phyloP scores from a whole-genome alignment of 2,113 vertebrate species.

The Bostrychus sinensis region DNA sequence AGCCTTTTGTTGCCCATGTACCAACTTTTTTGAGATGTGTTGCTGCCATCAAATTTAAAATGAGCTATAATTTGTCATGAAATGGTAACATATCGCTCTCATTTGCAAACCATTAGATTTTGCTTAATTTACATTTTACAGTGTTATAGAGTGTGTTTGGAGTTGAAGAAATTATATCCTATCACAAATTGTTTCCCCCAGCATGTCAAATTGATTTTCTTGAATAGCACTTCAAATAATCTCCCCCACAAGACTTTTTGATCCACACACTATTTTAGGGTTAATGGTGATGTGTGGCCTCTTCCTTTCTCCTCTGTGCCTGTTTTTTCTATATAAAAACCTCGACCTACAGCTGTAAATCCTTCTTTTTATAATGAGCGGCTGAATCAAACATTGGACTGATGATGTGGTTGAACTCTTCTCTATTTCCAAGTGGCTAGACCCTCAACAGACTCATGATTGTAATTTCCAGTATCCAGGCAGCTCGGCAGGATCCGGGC shows the following conservation, averaged over 20 bases:
- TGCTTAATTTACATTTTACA: too few relatives aligned
- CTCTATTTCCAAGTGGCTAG: slow-evolving; percentile 28
- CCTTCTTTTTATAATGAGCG: slow-evolving; percentile 32
- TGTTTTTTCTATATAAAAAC: slow-evolving; percentile 33
- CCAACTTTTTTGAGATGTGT: too few relatives aligned
- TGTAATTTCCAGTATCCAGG: slow-evolving; percentile 60
- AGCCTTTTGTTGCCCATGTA: too few relatives aligned
- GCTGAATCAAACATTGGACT: slow-evolving; percentile 41
- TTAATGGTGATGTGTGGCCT: slow-evolving; percentile 27
- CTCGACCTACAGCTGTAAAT: slow-evolving; percentile 38
- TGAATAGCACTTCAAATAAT: slow-evolving; percentile 18
- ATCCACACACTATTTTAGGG: slow-evolving; percentile 31
- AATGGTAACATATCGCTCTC: too few relatives aligned
- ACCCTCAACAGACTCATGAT: slow-evolving; percentile 36
- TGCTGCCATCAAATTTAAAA: too few relatives aligned
- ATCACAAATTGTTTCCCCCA: not conserved
- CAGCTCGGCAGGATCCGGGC: slow-evolving; percentile 48
- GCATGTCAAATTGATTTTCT: slow-evolving; percentile 40
- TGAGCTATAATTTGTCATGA: too few relatives aligned
- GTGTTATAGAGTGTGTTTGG: not conserved
- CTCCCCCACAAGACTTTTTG: slow-evolving; percentile 13
- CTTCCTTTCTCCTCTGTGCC: slow-evolving; percentile 29
- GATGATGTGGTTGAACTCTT: slow-evolving; percentile 48
- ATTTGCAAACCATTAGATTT: too few relatives aligned
- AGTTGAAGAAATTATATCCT: slow-evolving; percentile 12